These are phyloP conservation scores for Cheilosia pagana DNA, from an alignment of 2,888 invertebrate genomes.

Conservation along the genomic window DNA sequence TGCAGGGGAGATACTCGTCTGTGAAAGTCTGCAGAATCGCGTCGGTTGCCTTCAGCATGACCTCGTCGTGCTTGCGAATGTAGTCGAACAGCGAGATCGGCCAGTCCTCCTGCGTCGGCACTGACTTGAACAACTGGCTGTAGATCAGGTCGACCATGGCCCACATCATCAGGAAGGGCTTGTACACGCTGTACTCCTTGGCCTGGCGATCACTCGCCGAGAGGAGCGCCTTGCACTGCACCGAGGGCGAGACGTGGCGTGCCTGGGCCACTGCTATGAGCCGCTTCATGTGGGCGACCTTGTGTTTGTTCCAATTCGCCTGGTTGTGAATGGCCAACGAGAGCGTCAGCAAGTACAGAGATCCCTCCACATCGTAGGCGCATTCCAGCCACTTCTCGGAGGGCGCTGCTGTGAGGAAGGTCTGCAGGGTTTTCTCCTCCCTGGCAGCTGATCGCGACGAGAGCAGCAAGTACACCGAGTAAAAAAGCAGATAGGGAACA, in stretches of 20 bases:
- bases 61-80: constrained; percentile 96
- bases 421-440: constrained; percentile 91
- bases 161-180: constrained; percentile 93
- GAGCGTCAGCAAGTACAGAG: constrained; percentile 94
- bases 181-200: constrained; percentile 92
- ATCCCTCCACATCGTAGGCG: constrained; percentile 95
- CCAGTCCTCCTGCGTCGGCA: constrained; percentile 93
- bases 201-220: constrained; percentile 84
- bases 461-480: constrained; percentile 96
- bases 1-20: constrained; percentile 94
- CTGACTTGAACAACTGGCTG: constrained; percentile 92
- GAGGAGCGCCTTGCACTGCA: constrained; percentile 83
- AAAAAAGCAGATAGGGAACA: constrained; percentile 96
- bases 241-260: constrained; percentile 87
- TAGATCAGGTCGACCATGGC: constrained; percentile 94
- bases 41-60: constrained; percentile 94
- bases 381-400: constrained; percentile 90
- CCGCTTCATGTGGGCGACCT: constrained; percentile 89
- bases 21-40: constrained; percentile 91
- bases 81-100: constrained; percentile 94
- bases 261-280: constrained; percentile 91
- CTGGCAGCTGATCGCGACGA: constrained; percentile 91
- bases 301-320: constrained; percentile 90
- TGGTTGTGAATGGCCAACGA: constrained; percentile 91
- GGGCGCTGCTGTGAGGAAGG: constrained; percentile 88